A percentile compares a stretch with the other conserved stretches of the same genome.
phyloP scores from a whole-genome alignment of 1,140 invertebrate species.

The Philaenus spumarius region DNA sequence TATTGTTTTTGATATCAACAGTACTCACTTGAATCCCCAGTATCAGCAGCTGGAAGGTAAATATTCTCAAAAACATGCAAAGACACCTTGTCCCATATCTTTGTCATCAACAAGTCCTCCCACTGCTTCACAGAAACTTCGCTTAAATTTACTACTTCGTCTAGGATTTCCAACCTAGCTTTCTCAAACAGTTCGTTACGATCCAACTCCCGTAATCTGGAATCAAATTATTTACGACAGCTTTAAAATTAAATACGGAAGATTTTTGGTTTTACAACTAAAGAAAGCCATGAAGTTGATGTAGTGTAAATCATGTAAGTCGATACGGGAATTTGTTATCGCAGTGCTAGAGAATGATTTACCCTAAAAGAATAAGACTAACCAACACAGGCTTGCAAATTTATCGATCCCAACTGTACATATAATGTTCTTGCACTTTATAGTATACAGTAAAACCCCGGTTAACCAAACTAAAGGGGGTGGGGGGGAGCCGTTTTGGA shows the following conservation, averaged over 20 bases:
- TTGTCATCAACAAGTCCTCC: constrained; percentile 74
- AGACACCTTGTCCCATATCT: constrained; percentile 86
- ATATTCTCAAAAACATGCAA: constrained; percentile 90
- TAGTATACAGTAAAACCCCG: too few species aligned
- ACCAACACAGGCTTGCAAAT: too few species aligned
- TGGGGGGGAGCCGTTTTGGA: too few species aligned
- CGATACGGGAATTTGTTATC: too few species aligned
- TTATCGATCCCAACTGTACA: too few species aligned
- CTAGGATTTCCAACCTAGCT: constrained; percentile 90
- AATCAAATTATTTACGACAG: constrained; percentile 3
- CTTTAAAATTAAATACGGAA: not conserved
- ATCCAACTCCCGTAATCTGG: constrained; percentile 82
- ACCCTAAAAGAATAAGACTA: too few species aligned
- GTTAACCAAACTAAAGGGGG: too few species aligned
- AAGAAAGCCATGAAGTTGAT: not conserved
- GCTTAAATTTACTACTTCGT: constrained; percentile 94
- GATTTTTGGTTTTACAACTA: not conserved
- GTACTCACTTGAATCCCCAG: constrained; percentile 53
- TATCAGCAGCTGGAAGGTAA: constrained; percentile 89
- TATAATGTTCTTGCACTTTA: too few species aligned
- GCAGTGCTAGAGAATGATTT: too few species aligned
- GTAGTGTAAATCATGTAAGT: too few species aligned
- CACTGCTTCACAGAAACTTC: constrained; percentile 87
- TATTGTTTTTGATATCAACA: too few species aligned
- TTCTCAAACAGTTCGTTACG: constrained; percentile 96